Conservation (phyloP, 2,888 invertebrate species). For the Agonum fuliginosum region DNA sequence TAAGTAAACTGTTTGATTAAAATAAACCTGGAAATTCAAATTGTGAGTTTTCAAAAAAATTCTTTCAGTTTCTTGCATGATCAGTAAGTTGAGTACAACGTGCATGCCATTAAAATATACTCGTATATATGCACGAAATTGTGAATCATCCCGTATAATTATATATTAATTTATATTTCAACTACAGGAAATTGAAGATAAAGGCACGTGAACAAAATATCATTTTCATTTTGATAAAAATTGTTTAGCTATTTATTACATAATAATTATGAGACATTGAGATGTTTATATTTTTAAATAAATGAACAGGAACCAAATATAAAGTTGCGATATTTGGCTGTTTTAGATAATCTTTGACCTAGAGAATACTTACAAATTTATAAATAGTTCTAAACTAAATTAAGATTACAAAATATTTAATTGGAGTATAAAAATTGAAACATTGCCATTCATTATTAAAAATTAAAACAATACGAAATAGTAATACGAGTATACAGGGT, state of each 20-base stretch:
- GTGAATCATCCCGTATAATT: too few relatives aligned
- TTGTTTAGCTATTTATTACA: not conserved
- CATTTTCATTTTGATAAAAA: not conserved
- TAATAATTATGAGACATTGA: too few relatives aligned
- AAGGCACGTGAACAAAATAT: not conserved
- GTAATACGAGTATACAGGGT: too few relatives aligned
- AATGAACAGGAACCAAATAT: slow-evolving; percentile 6
- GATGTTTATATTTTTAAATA: too few relatives aligned
- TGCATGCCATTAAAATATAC: too few relatives aligned
- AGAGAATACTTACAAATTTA: not conserved
- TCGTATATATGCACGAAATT: too few relatives aligned
- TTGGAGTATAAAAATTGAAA: not conserved
- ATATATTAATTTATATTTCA: not conserved
- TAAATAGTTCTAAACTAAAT: not conserved
- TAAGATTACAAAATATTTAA: not conserved
- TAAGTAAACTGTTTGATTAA: too few relatives aligned
- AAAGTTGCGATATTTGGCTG: slow-evolving; percentile 1
- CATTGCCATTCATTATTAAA: slow-evolving; percentile 5
- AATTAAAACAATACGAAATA: too few relatives aligned
- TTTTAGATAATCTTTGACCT: not conserved
- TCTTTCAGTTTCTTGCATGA: too few relatives aligned
- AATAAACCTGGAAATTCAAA: too few relatives aligned
- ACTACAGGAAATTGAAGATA: not conserved
- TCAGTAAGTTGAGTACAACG: too few relatives aligned
- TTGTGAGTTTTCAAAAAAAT: too few relatives aligned